Evolutionary conservation across 1,140 invertebrate species (phyloP), one percentile per base, ranked within the genome.

Genomic region (Cheumatopsyche charites): DNA sequence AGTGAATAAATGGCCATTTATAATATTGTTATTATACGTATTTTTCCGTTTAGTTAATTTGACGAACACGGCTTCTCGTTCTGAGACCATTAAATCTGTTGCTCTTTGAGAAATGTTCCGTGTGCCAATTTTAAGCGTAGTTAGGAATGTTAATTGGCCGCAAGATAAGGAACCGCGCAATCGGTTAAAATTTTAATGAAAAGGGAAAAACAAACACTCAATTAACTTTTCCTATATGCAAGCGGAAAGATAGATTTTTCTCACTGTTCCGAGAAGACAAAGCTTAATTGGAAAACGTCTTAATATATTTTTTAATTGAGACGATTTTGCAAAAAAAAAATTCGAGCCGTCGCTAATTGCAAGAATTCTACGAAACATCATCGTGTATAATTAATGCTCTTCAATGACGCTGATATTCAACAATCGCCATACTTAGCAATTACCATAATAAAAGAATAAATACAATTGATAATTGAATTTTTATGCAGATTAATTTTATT

Each of bases 111-210:
- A 66, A 66, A 43, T 26, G 43, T 66, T 66, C 5, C 43, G 15
- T 45, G 42, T 66, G 63, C 63, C 63, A 66, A 66, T 66, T 66
- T 66, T 66, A 66, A 66, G 63, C 63, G 42, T 47, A 66, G 63
- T 66, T 66, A 21, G 43, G 63, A 66, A 66, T 66, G 63, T 66
- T 66, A 66, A 66, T 66, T 66, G 63, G 63, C 63, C 63, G 43
- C 42, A 23, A 12, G 43, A 66, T 66, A 66, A 66, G 63, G 23
- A 66, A 66, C 42, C 17, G 63, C 19, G n/a, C 41, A 23, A 42
- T 42, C 62, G 21, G 62, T 65, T 65, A 42, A 65, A 26, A 42
- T 65, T 65, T 43, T 42, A 62, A 62, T 42, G 29, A 65, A 65
- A 65, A 36, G 17, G 58, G 58, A 65, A 65, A 65, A 65, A 65